A percentile compares a stretch with the other conserved stretches of the same genome.
Conservation (phyloP, 53 echinoderm and acorn worm genomes). For the Zoroaster sp. region DNA sequence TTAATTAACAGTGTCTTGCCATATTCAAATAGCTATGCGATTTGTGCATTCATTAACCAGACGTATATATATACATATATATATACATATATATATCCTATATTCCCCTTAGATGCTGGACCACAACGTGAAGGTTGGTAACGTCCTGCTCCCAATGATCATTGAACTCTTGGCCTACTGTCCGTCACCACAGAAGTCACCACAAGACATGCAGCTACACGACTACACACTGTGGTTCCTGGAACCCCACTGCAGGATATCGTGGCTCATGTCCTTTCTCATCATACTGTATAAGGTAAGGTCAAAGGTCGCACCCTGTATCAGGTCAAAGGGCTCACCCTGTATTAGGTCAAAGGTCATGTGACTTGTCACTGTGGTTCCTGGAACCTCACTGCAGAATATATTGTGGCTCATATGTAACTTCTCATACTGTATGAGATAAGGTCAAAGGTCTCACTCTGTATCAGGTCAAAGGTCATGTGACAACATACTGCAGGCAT, state of each 20-base stretch:
- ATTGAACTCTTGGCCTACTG: constrained; percentile 83
- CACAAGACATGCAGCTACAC: constrained; percentile 72
- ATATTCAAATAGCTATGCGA: too few relatives aligned
- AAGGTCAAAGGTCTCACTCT: not conserved
- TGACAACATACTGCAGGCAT: too few relatives aligned
- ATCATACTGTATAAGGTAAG: constrained; percentile 93
- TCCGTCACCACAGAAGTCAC: constrained; percentile 85
- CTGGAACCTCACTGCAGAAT: constrained; percentile 88
- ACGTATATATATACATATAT: too few relatives aligned
- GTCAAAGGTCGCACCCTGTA: not conserved
- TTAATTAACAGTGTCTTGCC: too few relatives aligned
- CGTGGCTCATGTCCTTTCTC: constrained; percentile 91
- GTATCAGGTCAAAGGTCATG: too few relatives aligned
- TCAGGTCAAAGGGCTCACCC: too few relatives aligned
- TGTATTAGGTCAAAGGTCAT: not conserved
- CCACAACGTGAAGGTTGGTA: constrained; percentile 90
- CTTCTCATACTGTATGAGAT: constrained; percentile 95
- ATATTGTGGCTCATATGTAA: constrained; percentile 89
- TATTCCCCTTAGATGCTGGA: constrained; percentile 97
- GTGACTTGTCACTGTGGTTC: constrained; percentile 91
- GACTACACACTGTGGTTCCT: constrained; percentile 95
- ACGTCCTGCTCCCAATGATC: constrained; percentile 77
- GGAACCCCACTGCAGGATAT: constrained; percentile 88
- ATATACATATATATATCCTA: too few relatives aligned
- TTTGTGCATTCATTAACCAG: too few relatives aligned